Conservation (phyloP, 2,888 invertebrate genomes). For the Seira ritae region DNA sequence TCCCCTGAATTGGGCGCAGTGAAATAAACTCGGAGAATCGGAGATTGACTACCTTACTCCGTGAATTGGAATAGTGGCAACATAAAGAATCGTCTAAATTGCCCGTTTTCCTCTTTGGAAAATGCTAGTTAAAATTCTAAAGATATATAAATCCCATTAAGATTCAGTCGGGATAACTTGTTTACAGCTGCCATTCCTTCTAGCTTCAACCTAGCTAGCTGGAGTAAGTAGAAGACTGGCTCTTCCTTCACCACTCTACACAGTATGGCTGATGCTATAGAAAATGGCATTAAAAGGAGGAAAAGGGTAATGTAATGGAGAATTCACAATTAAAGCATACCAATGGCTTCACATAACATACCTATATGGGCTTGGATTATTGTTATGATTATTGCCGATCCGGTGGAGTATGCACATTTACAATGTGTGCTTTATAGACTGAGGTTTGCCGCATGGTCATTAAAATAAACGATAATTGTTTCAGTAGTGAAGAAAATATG, state of each 20-base stretch:
- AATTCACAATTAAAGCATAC: constrained; percentile 58
- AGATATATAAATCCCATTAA: constrained; percentile 58
- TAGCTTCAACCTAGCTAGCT: too few relatives aligned
- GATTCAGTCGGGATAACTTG: constrained; percentile 54
- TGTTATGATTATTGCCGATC: neutral
- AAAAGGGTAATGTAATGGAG: constrained; percentile 24
- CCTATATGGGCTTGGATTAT: neutral
- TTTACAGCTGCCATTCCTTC: constrained; percentile 44
- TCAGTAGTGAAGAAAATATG: constrained; percentile 59
- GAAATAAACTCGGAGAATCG: too few relatives aligned
- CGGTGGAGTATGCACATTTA: neutral
- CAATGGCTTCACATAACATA: constrained; percentile 1
- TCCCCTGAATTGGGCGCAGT: neutral
- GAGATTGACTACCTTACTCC: too few relatives aligned
- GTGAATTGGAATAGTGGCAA: constrained; percentile 40
- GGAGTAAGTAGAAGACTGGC: too few relatives aligned
- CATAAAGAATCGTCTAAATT: constrained; percentile 52
- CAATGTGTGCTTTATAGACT: constrained; percentile 51
- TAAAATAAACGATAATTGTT: constrained; percentile 62
- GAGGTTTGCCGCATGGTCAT: constrained; percentile 59
- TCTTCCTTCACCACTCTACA: too few relatives aligned
- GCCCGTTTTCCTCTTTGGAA: constrained; percentile 53
- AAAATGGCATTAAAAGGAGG: too few relatives aligned
- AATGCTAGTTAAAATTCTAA: constrained; percentile 60
- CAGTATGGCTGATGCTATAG: too few relatives aligned